Evolutionary conservation across 2,797 vertebrate genomes (phyloP).

Genomic region (Acipenser ruthenus): DNA sequence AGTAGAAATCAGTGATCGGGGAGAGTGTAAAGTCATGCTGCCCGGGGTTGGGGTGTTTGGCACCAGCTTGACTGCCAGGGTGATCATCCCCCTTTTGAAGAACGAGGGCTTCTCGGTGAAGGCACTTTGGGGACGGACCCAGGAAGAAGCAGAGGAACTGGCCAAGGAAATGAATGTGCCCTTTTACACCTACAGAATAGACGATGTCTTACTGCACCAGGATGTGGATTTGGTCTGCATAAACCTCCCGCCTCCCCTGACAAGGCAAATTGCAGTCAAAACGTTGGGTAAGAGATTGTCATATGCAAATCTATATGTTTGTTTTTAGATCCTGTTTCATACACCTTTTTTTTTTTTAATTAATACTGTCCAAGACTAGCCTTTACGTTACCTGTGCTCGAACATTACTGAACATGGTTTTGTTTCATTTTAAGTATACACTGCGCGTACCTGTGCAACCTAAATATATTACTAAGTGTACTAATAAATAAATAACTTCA

Average conservation of each 20-base stretch:
- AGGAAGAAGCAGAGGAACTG: slow-evolving; percentile 95
- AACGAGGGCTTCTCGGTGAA: slow-evolving; percentile 90
- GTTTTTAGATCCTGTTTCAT: slow-evolving; percentile 16
- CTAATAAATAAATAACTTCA: no score
- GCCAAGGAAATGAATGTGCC: slow-evolving; percentile 94
- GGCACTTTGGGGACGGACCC: slow-evolving; percentile 91
- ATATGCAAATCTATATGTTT: background rate
- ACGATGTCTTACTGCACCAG: slow-evolving; percentile 93
- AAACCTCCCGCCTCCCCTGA: slow-evolving; percentile 92
- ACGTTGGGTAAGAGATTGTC: slow-evolving; percentile 75
- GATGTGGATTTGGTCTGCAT: slow-evolving; percentile 95
- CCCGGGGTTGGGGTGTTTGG: slow-evolving; percentile 96
- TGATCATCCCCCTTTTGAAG: slow-evolving; percentile 90
- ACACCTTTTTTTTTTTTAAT: background rate
- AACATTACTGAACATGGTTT: background rate
- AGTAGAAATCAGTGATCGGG: slow-evolving; percentile 16
- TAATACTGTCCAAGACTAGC: background rate
- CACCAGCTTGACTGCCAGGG: slow-evolving; percentile 86
- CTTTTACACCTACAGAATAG: slow-evolving; percentile 93
- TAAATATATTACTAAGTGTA: no score
- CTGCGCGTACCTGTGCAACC: no score
- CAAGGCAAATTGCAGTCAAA: slow-evolving; percentile 91
- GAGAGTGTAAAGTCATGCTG: slow-evolving; percentile 71
- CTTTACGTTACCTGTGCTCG: background rate
- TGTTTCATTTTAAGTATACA: background rate